Conservation (phyloP, 92 coral and sea anemone species). For the Porites divaricata region DNA sequence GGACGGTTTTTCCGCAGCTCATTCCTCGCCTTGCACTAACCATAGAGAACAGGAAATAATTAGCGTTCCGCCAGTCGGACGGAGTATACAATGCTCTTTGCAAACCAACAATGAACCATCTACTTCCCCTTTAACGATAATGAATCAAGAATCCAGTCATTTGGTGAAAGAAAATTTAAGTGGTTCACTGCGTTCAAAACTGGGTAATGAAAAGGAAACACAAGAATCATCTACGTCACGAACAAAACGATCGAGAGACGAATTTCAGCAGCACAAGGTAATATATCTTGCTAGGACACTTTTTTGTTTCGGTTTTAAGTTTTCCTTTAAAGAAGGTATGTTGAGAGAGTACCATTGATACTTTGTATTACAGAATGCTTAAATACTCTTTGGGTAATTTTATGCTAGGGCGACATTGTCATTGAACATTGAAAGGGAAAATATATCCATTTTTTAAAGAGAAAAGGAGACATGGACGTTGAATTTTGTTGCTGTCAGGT, state of each 20-base stretch:
- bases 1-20: not conserved
- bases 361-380: too few relatives aligned
- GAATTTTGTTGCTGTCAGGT: too few relatives aligned
- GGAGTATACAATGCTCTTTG: not conserved
- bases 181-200: not conserved
- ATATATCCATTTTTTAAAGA: too few relatives aligned
- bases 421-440: too few relatives aligned
- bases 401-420: too few relatives aligned
- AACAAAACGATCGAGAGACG: constrained; percentile 21
- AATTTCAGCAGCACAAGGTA: constrained; percentile 17
- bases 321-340: too few relatives aligned
- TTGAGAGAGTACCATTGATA: too few relatives aligned
- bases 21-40: not conserved
- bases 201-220: not conserved
- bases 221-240: not conserved
- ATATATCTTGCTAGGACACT: too few relatives aligned
- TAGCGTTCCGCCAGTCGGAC: not conserved
- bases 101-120: constrained; percentile 4
- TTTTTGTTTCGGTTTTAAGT: not conserved
- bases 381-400: too few relatives aligned
- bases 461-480: too few relatives aligned
- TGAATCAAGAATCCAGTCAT: constrained; percentile 8
- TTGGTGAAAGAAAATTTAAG: constrained; percentile 2
- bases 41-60: not conserved
- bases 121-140: not conserved